Evolutionary conservation across 2,113 vertebrate species (phyloP).

Genomic region (Furnarius figulus): DNA sequence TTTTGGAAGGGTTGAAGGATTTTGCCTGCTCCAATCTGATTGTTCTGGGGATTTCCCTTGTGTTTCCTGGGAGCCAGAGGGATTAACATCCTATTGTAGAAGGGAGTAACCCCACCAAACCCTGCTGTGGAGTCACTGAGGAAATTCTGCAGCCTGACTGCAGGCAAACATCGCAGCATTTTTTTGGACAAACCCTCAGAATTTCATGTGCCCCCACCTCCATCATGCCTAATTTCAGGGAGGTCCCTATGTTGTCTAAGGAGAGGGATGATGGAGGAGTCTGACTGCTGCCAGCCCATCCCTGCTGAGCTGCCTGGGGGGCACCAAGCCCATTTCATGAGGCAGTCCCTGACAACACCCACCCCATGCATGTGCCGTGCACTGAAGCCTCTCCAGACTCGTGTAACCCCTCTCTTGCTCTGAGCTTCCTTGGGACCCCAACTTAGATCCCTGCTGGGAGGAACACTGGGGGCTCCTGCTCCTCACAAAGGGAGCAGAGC

Average conservation of each 20-base stretch:
- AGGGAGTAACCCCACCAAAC: background rate
- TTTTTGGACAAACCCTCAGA: background rate
- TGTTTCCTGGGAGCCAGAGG: background rate
- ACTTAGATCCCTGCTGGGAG: background rate
- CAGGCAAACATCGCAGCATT: background rate
- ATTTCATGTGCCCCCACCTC: background rate
- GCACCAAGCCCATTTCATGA: background rate
- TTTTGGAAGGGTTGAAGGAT: background rate
- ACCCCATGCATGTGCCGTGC: background rate
- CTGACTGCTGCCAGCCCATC: background rate
- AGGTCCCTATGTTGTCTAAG: background rate
- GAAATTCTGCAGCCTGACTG: background rate
- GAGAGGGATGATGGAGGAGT: background rate
- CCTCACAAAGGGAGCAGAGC: background rate
- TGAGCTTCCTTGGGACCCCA: background rate
- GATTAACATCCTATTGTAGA: background rate
- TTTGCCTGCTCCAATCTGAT: background rate
- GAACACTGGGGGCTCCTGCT: background rate
- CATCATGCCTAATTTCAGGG: background rate
- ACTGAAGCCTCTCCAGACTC: background rate
- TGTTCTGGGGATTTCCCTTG: background rate
- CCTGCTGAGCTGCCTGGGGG: background rate
- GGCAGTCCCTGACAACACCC: background rate
- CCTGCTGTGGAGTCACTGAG: background rate
- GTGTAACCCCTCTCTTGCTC: slow-evolving; percentile 6